Evolutionary conservation across 1,140 invertebrate species (phyloP).

Genomic region (Leucophenga varia): DNA sequence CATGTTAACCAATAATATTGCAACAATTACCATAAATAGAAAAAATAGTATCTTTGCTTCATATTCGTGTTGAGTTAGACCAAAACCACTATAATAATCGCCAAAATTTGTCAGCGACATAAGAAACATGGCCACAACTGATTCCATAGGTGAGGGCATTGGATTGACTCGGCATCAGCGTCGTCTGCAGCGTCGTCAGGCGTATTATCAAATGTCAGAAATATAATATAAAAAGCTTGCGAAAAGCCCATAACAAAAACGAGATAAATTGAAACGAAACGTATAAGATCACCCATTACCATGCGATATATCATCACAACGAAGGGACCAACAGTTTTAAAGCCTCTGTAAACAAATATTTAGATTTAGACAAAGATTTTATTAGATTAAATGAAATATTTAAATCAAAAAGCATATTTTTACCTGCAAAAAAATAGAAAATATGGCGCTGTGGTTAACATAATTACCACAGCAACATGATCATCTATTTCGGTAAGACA

Average conservation of each 20-base stretch:
- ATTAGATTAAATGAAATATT: too few species aligned
- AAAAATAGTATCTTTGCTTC: slow-evolving; percentile 91
- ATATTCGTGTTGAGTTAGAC: slow-evolving; percentile 81
- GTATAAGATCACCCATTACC: slow-evolving; percentile 91
- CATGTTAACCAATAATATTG: slow-evolving; percentile 95
- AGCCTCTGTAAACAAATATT: slow-evolving; percentile 69
- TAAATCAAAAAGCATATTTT: neutral
- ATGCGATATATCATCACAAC: slow-evolving; percentile 99
- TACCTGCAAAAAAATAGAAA: slow-evolving; percentile 98
- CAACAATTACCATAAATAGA: slow-evolving; percentile 95
- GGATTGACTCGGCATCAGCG: slow-evolving; percentile 78
- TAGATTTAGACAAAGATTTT: neutral
- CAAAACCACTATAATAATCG: slow-evolving; percentile 88
- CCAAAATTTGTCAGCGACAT: slow-evolving; percentile 97
- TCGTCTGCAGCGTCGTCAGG: slow-evolving; percentile 65
- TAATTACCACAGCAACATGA: slow-evolving; percentile 87
- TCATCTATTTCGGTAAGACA: slow-evolving; percentile 88
- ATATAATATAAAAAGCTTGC: slow-evolving; percentile 94
- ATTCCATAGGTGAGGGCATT: slow-evolving; percentile 87
- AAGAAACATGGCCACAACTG: slow-evolving; percentile 95
- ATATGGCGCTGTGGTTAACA: slow-evolving; percentile 93
- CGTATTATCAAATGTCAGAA: slow-evolving; percentile 81
- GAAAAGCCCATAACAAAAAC: slow-evolving; percentile 98
- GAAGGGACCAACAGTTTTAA: slow-evolving; percentile 97
- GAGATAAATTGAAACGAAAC: slow-evolving; percentile 94